These are phyloP conservation scores for Tipula vernalis DNA, from an alignment of 2,888 invertebrate genomes.

Conservation along the genomic window DNA sequence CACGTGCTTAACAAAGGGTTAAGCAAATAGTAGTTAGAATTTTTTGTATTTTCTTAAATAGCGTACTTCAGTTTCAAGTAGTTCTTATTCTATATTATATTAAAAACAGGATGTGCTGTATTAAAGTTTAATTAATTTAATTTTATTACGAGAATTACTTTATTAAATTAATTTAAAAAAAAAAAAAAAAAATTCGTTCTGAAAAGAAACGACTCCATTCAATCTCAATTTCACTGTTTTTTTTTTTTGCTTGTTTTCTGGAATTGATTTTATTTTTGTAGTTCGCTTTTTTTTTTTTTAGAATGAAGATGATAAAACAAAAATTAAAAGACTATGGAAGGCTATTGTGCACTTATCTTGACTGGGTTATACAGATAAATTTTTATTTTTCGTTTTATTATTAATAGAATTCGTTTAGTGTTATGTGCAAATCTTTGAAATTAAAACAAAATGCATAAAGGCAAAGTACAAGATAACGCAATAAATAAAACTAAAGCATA, in stretches of 20 bases:
- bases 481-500: neutral
- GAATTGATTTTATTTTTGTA: neutral
- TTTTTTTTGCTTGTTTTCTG: neutral
- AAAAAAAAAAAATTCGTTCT: too few relatives aligned
- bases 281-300: neutral
- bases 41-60: neutral
- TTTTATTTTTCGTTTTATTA: neutral
- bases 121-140: neutral
- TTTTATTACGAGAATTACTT: neutral
- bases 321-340: neutral
- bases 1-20: neutral
- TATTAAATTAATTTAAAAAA: neutral
- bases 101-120: neutral
- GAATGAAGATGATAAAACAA: neutral
- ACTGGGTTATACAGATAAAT: neutral
- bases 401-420: neutral
- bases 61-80: neutral
- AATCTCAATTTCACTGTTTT: neutral
- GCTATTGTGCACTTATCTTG: neutral
- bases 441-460: neutral
- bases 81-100: neutral
- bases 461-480: neutral
- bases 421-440: neutral
- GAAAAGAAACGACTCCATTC: constrained; percentile 4
- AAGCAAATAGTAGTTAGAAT: neutral